Percentiles rank a stretch among this genome's conserved stretches.
These are phyloP conservation scores for Sepiola atlantica DNA, from an alignment of 2,888 invertebrate genomes.

Conservation along the genomic window DNA sequence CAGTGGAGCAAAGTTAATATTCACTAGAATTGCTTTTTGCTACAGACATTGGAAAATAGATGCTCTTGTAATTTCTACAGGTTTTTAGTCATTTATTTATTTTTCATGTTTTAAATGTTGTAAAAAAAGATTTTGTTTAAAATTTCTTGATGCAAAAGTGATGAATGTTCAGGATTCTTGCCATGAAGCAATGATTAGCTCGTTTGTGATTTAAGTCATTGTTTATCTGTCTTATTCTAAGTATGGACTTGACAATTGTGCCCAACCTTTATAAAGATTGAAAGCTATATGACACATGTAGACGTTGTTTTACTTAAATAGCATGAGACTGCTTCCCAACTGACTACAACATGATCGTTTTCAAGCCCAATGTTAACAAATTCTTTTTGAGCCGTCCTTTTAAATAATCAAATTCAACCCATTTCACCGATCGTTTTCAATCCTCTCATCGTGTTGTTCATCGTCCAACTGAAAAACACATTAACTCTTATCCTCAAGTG, in stretches of 20 bases:
- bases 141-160: neutral
- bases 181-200: neutral
- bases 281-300: neutral
- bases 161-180: neutral
- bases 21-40: neutral
- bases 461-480: too few relatives aligned
- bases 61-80: neutral
- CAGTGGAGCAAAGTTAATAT: neutral
- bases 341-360: too few relatives aligned
- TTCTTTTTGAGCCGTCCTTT: too few relatives aligned
- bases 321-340: too few relatives aligned
- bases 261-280: neutral
- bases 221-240: neutral
- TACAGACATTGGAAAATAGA: neutral
- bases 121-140: neutral
- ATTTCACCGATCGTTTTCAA: too few relatives aligned
- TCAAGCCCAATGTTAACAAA: too few relatives aligned
- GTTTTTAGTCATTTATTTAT: neutral
- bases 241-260: neutral
- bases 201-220: neutral
- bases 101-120: too few relatives aligned
- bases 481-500: too few relatives aligned
- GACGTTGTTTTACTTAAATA: neutral
- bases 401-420: too few relatives aligned
- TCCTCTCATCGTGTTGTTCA: too few relatives aligned